Conservation (phyloP, 1,140 invertebrate genomes). For the Apis laboriosa region DNA sequence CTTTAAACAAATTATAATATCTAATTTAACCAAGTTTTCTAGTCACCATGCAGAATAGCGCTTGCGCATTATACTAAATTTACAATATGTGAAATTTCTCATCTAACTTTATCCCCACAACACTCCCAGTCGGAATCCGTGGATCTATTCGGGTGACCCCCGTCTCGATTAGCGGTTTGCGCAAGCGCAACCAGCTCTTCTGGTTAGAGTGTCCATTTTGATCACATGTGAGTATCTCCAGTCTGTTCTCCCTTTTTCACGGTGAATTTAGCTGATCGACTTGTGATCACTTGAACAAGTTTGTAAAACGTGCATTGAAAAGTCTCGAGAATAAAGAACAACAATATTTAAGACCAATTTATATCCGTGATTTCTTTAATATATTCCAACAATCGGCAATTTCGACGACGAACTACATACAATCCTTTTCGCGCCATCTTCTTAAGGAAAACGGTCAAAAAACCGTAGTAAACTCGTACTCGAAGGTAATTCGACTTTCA, state of each 20-base stretch:
- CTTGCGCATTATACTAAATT: not conserved
- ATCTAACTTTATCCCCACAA: slow-evolving; percentile 34
- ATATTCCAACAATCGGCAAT: slow-evolving; percentile 33
- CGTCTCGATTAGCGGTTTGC: slow-evolving; percentile 59
- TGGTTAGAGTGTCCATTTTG: slow-evolving; percentile 84
- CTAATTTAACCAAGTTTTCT: not conserved
- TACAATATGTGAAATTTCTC: slow-evolving; percentile 17
- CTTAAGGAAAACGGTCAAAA: slow-evolving; percentile 50
- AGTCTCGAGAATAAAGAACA: slow-evolving; percentile 1
- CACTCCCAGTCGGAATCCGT: slow-evolving; percentile 44
- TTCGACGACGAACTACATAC: slow-evolving; percentile 70
- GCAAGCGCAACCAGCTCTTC: slow-evolving; percentile 81
- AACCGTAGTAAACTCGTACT: slow-evolving; percentile 35
- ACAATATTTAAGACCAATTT: slow-evolving; percentile 52
- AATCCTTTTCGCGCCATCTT: slow-evolving; percentile 75
- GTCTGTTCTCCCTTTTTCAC: slow-evolving; percentile 72
- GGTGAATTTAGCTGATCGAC: slow-evolving; percentile 69
- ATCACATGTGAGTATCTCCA: slow-evolving; percentile 84
- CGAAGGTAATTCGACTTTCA: slow-evolving; percentile 42
- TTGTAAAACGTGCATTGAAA: slow-evolving; percentile 61
- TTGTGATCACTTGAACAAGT: slow-evolving; percentile 71
- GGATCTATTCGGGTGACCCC: slow-evolving; percentile 46
- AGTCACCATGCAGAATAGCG: not conserved
- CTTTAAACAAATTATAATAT: not conserved
- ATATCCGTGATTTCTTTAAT: slow-evolving; percentile 48